Conservation (phyloP, 64 coral and sea anemone genomes). For the Actinia equina region DNA sequence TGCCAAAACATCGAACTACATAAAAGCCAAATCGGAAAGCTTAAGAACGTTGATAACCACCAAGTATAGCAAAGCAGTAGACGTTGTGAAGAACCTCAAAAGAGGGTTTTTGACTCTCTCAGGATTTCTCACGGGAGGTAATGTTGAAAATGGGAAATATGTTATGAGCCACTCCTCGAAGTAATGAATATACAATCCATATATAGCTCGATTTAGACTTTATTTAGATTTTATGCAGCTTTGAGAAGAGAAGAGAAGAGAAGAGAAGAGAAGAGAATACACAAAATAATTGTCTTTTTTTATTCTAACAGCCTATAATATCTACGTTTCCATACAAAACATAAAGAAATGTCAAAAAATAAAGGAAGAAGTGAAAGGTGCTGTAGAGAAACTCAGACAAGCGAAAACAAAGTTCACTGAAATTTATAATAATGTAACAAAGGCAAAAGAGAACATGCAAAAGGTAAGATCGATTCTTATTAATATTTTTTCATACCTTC, state of each 20-base stretch:
- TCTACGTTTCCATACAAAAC: background rate
- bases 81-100: background rate
- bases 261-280: too few relatives aligned
- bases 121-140: background rate
- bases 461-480: background rate
- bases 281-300: background rate
- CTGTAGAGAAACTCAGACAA: background rate
- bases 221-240: too few relatives aligned
- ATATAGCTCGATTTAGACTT: too few relatives aligned
- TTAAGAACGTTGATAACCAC: background rate
- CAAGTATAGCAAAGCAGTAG: background rate
- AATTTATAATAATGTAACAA: background rate
- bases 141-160: background rate
- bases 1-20: background rate
- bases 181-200: too few relatives aligned
- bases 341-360: background rate
- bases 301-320: background rate
- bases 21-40: background rate
- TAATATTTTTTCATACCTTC: background rate
- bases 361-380: background rate
- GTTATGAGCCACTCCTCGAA: too few relatives aligned
- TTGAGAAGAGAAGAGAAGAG: too few relatives aligned
- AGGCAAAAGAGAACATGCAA: background rate
- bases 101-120: background rate
- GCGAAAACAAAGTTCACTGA: background rate